Evolutionary conservation across 2,797 vertebrate genomes (phyloP).

Genomic region (Iguana delicatissima): DNA sequence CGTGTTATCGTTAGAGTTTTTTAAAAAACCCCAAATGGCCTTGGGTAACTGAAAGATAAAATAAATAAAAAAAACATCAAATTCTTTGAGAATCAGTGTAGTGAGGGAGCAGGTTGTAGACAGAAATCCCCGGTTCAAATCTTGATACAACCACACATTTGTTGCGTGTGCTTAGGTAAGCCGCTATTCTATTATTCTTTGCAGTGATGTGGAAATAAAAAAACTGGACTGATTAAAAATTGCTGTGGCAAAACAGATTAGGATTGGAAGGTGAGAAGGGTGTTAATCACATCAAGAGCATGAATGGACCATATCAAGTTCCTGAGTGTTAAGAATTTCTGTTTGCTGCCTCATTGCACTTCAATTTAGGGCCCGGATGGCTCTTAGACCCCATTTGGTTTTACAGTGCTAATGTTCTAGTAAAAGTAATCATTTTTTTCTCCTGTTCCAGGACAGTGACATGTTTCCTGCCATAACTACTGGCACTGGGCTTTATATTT

Average conservation of each 20-base stretch:
- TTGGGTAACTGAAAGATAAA: neutral
- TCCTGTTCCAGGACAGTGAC: constrained; percentile 82
- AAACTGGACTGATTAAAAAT: neutral
- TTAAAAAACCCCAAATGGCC: neutral
- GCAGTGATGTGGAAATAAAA: neutral
- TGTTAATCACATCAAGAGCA: neutral
- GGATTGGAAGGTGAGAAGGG: neutral
- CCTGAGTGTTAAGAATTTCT: neutral
- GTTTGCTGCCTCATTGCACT: neutral
- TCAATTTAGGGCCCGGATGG: neutral
- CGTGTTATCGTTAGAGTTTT: neutral
- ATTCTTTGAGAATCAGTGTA: neutral
- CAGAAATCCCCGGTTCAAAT: neutral
- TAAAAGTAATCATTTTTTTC: neutral
- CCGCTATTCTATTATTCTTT: neutral
- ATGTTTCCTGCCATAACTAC: constrained; percentile 94
- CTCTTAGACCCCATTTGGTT: neutral
- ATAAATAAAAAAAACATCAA: neutral
- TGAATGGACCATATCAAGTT: neutral
- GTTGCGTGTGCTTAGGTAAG: neutral
- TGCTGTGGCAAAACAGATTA: neutral
- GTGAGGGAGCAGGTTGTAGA: no score
- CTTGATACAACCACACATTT: neutral
- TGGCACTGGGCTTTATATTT: constrained; percentile 96
- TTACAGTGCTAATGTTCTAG: neutral